A percentile compares a stretch with the other conserved stretches of the same genome.
Evolutionary conservation across 2,888 invertebrate species (phyloP).

Genomic region (Dexiosoma caninum): DNA sequence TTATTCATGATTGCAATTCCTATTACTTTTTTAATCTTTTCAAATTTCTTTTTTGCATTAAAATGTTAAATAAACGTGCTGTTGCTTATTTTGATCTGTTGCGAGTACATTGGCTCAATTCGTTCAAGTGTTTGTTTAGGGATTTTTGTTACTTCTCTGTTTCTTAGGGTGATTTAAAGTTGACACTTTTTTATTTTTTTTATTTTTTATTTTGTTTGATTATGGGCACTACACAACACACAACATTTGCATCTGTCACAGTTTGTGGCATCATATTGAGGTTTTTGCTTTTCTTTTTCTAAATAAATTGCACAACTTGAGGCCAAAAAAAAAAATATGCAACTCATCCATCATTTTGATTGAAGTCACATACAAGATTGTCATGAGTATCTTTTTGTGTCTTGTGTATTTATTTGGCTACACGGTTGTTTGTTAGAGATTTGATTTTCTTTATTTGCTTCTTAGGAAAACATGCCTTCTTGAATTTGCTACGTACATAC

Average conservation of each 20-base stretch:
- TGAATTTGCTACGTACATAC: background rate
- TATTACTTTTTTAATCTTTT: slow-evolving; percentile 30
- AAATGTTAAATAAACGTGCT: slow-evolving; percentile 9
- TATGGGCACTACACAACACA: slow-evolving; percentile 38
- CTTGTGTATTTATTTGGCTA: slow-evolving; percentile 12
- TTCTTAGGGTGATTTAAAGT: slow-evolving; percentile 53
- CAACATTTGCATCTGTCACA: slow-evolving; percentile 60
- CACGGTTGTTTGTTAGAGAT: slow-evolving; percentile 47
- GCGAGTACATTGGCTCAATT: slow-evolving; percentile 9
- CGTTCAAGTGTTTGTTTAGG: slow-evolving; percentile 21
- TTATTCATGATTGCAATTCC: slow-evolving; percentile 46
- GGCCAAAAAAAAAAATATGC: slow-evolving; percentile 24
- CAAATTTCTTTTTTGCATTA: slow-evolving; percentile 28
- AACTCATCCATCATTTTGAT: slow-evolving; percentile 75
- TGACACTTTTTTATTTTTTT: slow-evolving; percentile 65
- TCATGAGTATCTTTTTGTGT: slow-evolving; percentile 31
- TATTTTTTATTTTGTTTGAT: slow-evolving; percentile 66
- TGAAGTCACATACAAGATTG: slow-evolving; percentile 65
- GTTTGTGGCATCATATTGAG: slow-evolving; percentile 48
- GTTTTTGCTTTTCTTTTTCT: slow-evolving; percentile 5
- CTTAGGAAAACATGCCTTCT: slow-evolving; percentile 17
- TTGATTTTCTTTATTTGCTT: slow-evolving; percentile 25
- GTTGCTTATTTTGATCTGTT: slow-evolving; percentile 57
- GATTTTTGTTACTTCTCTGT: slow-evolving; percentile 17
- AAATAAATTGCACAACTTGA: slow-evolving; percentile 57